Conservation (phyloP, 2,113 vertebrate species). For the Globicephala melas region DNA sequence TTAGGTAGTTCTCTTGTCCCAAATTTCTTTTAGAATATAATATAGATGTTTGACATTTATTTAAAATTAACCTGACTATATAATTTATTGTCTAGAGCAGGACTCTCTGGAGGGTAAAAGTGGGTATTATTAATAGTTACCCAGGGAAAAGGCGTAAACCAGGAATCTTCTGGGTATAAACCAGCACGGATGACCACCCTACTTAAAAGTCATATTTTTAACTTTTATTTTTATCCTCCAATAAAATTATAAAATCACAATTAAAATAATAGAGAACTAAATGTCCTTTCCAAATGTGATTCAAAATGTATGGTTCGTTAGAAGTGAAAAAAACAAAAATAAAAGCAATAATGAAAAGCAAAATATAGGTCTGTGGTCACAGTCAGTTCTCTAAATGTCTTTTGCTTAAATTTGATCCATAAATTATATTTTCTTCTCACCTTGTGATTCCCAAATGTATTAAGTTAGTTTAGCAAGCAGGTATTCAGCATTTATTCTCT, state of each 20-base stretch:
- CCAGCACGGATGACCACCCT: neutral
- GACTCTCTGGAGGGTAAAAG: neutral
- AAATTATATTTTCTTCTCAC: slow-evolving; percentile 20
- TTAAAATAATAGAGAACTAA: neutral
- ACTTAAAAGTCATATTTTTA: slow-evolving; percentile 1
- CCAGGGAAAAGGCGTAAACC: neutral
- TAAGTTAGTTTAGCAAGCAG: neutral
- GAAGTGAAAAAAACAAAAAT: neutral
- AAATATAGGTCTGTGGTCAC: neutral
- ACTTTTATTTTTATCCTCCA: neutral
- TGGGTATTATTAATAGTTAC: neutral
- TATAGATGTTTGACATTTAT: neutral
- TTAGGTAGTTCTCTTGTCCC: slow-evolving; percentile 32
- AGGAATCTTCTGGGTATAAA: neutral
- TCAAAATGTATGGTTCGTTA: neutral
- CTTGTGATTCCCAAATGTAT: neutral
- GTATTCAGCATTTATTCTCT: neutral
- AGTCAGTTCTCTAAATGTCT: neutral
- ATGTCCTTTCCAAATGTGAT: neutral
- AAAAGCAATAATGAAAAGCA: neutral
- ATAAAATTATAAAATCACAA: neutral
- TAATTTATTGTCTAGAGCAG: slow-evolving; percentile 2
- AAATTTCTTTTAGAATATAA: slow-evolving; percentile 7
- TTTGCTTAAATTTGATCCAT: neutral
- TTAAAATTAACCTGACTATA: neutral